phyloP scores from a whole-genome alignment of 2,888 invertebrate species.

The Andrena haemorrhoa region DNA sequence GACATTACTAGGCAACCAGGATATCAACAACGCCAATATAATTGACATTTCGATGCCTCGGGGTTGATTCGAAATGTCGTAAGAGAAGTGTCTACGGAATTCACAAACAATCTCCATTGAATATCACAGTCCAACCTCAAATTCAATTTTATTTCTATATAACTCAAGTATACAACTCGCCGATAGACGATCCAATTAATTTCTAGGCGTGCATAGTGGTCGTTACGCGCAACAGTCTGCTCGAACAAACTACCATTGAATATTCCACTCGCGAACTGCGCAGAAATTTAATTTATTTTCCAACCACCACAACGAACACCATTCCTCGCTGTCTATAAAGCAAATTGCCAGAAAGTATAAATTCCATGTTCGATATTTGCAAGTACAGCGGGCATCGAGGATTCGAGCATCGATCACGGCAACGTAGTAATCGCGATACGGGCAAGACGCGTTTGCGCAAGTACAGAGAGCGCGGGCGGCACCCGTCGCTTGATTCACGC shows the following conservation, averaged over 20 bases:
- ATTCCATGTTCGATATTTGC: background rate
- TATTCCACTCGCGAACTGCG: too few species aligned
- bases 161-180: background rate
- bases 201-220: background rate
- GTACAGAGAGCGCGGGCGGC: slow-evolving; percentile 1
- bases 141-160: slow-evolving; percentile 1
- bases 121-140: background rate
- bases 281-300: background rate
- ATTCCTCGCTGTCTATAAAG: too few species aligned
- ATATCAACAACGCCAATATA: slow-evolving; percentile 10
- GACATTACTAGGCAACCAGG: background rate
- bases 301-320: background rate
- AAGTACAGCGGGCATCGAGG: background rate
- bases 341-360: too few species aligned
- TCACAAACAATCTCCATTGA: background rate
- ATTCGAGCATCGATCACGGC: slow-evolving; percentile 35
- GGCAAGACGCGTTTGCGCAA: slow-evolving; percentile 6
- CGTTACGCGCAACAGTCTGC: background rate
- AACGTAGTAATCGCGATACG: slow-evolving; percentile 14
- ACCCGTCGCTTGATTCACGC: slow-evolving; percentile 37
- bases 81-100: background rate
- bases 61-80: background rate
- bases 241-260: background rate
- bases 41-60: slow-evolving; percentile 23
- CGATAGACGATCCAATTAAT: background rate